Evolutionary conservation across 2,888 invertebrate genomes (phyloP).

Genomic region (Tuberolachnus salignus): DNA sequence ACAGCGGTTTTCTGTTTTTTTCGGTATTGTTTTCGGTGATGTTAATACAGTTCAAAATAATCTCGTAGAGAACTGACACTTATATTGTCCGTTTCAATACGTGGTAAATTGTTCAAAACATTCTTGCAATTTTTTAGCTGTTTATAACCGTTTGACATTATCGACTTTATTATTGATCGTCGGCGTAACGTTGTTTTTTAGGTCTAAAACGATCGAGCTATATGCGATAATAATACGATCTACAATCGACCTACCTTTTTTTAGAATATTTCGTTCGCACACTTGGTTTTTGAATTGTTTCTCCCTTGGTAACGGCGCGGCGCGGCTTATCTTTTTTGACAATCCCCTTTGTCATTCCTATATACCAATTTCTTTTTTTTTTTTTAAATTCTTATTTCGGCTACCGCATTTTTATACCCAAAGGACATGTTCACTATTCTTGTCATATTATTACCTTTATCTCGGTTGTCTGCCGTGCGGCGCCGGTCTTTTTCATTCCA

Average conservation of each 20-base stretch:
- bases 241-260: neutral
- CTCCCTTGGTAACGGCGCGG: constrained; percentile 15
- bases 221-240: neutral
- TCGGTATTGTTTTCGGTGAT: too few relatives aligned
- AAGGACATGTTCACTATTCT: constrained; percentile 28
- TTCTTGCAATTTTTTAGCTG: too few relatives aligned
- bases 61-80: too few relatives aligned
- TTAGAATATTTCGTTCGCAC: neutral
- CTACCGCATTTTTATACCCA: constrained; percentile 13
- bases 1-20: too few relatives aligned
- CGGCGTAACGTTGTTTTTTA: constrained; percentile 6
- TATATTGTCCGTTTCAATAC: too few relatives aligned
- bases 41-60: too few relatives aligned
- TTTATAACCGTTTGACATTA: too few relatives aligned
- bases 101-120: too few relatives aligned
- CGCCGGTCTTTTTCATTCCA: neutral
- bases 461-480: neutral
- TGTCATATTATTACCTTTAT: constrained; percentile 47
- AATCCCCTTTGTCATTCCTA: constrained; percentile 33
- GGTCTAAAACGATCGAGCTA: constrained; percentile 3
- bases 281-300: constrained; percentile 36
- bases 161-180: too few relatives aligned
- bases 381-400: constrained; percentile 14
- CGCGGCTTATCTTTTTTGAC: constrained; percentile 33
- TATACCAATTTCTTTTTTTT: constrained; percentile 9